A percentile compares a stretch with the other conserved stretches of the same genome.
phyloP scores from a whole-genome alignment of 2,113 vertebrate species.

The Rhea pennata region DNA sequence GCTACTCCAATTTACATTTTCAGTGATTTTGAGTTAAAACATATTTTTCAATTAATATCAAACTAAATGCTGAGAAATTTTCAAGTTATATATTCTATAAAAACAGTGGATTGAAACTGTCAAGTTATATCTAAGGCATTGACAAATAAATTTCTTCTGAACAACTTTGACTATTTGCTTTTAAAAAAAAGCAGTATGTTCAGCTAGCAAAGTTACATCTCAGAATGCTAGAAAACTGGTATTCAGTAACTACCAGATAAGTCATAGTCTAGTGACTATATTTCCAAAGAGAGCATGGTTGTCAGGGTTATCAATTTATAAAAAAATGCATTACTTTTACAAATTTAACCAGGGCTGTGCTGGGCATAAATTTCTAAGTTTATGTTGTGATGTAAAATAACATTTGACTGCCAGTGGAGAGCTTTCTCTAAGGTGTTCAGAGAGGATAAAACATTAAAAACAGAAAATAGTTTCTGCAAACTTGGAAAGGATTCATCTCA shows the following conservation, averaged over 20 bases:
- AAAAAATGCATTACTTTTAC: neutral
- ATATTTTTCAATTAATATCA: neutral
- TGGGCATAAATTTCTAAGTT: neutral
- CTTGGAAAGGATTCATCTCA: accelerated
- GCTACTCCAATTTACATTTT: neutral
- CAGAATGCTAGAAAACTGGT: neutral
- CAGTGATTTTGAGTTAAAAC: neutral
- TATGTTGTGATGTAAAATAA: neutral
- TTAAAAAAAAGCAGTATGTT: neutral
- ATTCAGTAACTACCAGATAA: neutral
- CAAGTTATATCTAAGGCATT: neutral
- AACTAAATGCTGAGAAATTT: neutral
- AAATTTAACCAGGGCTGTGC: neutral
- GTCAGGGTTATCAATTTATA: neutral
- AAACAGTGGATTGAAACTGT: accelerated
- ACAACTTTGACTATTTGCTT: neutral
- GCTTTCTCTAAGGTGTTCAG: neutral
- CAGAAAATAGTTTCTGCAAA: neutral
- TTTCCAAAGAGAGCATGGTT: neutral
- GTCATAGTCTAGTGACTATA: neutral
- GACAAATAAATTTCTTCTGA: neutral
- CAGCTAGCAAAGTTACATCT: neutral
- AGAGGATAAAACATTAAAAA: neutral
- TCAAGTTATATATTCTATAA: neutral
- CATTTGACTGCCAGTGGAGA: neutral